Percentiles rank a stretch among this genome's conserved stretches.
These are phyloP conservation scores for Mechanitis messenoides DNA, from an alignment of 2,888 invertebrate genomes.

Conservation along the genomic window DNA sequence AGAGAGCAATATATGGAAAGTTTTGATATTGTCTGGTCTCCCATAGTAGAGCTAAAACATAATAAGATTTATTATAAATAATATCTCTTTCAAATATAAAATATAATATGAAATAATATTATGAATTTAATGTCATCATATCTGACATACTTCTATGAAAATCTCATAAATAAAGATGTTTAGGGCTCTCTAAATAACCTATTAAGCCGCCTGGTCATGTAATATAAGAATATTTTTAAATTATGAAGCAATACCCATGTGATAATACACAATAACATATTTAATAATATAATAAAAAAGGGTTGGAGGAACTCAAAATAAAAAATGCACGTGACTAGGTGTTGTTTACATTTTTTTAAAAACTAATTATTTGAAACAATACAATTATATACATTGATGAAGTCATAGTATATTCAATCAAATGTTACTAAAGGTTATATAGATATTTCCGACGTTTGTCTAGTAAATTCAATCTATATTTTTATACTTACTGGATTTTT, in stretches of 20 bases:
- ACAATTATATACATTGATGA: conserved; percentile 31
- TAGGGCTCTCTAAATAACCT: too few species aligned
- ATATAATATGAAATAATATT: neutral
- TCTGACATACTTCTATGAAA: conserved; percentile 1
- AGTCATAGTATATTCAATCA: conserved; percentile 52
- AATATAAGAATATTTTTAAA: neutral
- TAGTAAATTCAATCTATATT: conserved; percentile 12
- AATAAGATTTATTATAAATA: conserved; percentile 7
- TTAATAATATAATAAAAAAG: neutral
- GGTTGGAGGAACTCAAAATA: neutral
- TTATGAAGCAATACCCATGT: conserved; percentile 5
- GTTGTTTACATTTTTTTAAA: conserved; percentile 1
- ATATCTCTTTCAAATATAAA: neutral
- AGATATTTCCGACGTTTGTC: conserved; percentile 39
- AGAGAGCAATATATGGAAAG: conserved; percentile 63
- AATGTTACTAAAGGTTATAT: conserved; percentile 35
- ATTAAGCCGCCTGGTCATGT: too few species aligned
- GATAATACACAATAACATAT: neutral
- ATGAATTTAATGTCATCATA: conserved; percentile 6
- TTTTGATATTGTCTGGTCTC: conserved; percentile 62
- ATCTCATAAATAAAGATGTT: too few species aligned
- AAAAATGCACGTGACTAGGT: neutral
- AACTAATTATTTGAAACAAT: conserved; percentile 2
- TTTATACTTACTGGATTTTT: conserved; percentile 60
- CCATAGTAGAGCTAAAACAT: conserved; percentile 58